Conservation (phyloP, 2,888 invertebrate genomes). For the Chymomyza fuscimana region DNA sequence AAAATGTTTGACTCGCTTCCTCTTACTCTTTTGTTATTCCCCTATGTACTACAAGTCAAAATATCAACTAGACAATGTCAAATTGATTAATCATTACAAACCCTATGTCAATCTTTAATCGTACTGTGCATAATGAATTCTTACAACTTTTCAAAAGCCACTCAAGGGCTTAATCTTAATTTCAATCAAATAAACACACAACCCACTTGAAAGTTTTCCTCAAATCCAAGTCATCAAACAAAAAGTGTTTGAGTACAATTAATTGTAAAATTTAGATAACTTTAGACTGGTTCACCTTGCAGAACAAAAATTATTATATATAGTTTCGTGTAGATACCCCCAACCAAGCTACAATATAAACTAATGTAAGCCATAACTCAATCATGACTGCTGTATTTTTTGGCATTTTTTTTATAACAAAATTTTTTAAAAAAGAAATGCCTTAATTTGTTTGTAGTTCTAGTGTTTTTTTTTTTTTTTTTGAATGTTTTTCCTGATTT, state of each 20-base stretch:
- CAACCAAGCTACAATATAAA: background rate
- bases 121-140: background rate
- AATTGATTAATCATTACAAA: background rate
- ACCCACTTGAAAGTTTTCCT: background rate
- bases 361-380: background rate
- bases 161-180: background rate
- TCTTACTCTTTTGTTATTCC: too few species aligned
- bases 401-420: background rate
- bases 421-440: constrained; percentile 9
- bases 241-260: background rate
- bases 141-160: background rate
- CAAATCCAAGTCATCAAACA: background rate
- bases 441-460: background rate
- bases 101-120: background rate
- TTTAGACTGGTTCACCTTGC: background rate
- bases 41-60: background rate
- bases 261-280: background rate
- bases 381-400: background rate
- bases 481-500: background rate
- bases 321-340: background rate
- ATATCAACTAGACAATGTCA: background rate
- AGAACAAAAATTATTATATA: background rate
- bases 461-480: background rate
- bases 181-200: background rate
- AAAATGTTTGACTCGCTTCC: too few species aligned